Base-by-base conservation (phyloP, 2,113 vertebrate species). In the Platanista minor region DNA sequence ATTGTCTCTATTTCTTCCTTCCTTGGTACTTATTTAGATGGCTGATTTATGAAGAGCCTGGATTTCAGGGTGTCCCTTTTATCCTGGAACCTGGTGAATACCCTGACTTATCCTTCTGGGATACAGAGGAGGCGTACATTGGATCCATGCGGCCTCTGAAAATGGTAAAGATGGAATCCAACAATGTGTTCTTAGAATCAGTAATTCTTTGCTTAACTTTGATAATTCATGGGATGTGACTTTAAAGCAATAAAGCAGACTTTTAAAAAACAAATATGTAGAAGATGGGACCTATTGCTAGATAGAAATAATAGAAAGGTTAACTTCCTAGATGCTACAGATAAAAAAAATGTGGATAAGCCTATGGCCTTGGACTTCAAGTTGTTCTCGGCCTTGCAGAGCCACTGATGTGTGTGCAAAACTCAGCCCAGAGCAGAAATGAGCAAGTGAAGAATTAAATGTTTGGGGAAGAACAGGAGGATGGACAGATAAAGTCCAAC, bases 21-120 rank as follows among this genome's bases (percentile, higher is more conserved):
- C 69, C 8, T 23, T 43, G 52, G 20, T 88, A 43, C 2, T 33
- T 75, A 5, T 98, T 82, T 87, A 99, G 99, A 83, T 99, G 99
- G 99, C 97, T 99, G 75, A 98, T 99, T 90, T 99, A 99, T 96
- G 99, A 99, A 98, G 99, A 99, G 77, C 99, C 99, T 83, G 99
- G 99, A 61, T 99, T 99, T 95, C 98, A 98, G 71, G 99, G 99
- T 43, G 72, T 99, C 2, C 97, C 99, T 54, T 99, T 98, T 59
- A 98, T 99, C 95, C 96, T 99, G 98, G 99, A 99, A 82, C 99
- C 98, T 23, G 99, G 99, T 59, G 99, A 99, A 98, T 99, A 99
- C 96, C 99, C 99, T 15, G 98, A 99, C 94, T 98, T 99, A 36
- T 98, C 99, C 20, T 97, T 99, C 97, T 99, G 99, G 99, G 99